Evolutionary conservation across 2,113 vertebrate genomes (phyloP), one percentile per base, ranked within the genome.

Genomic region (Prionailurus viverrinus): DNA sequence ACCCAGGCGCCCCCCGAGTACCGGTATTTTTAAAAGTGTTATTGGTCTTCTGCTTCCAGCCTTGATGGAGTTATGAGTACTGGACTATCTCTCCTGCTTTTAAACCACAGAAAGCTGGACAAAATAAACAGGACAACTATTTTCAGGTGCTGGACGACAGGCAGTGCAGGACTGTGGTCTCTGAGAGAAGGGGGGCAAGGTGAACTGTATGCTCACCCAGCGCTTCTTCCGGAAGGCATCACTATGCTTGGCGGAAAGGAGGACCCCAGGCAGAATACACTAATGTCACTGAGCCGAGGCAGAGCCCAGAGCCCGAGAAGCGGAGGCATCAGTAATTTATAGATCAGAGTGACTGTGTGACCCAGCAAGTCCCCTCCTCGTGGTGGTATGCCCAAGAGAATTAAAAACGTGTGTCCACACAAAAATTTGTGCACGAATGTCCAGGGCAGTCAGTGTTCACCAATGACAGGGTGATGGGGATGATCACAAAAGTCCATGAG

Each of bases 161-260:
- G 5, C 21, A 45, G 29, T 36, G 41, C 23, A 48, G 25, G 39
- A n/a, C 91, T 33, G 27, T n/a, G 36, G 36, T 45, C 36, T 31
- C 53, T 1, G 21, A 9, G 87, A 84, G 63, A 80, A 61, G 36
- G 73, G 12, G 68, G 18, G 61, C 15, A 58, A 18, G 45, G 19
- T 6, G 36, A 66, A 7, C 41, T 21, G 27, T 1, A 1, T 41
- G 1, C 0, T 61, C 16, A 5, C 5, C 5, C 21, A 33, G 55
- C 3, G 25, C 27, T 61, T 58, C 41, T 18, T 71, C 53, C 53
- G 31, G 55, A n/a, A 14, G 53, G 29, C 1, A 2, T n/a, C 8
- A 3, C 66, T 4, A 0, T 6, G 13, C 33, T 51, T 27, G 4
- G 9, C 58, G 21, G 29, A 4, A 16, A 18, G 31, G 5, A 33